Base-by-base conservation (phyloP, 2,888 invertebrate genomes). In the Lamellibrachia columna region DNA sequence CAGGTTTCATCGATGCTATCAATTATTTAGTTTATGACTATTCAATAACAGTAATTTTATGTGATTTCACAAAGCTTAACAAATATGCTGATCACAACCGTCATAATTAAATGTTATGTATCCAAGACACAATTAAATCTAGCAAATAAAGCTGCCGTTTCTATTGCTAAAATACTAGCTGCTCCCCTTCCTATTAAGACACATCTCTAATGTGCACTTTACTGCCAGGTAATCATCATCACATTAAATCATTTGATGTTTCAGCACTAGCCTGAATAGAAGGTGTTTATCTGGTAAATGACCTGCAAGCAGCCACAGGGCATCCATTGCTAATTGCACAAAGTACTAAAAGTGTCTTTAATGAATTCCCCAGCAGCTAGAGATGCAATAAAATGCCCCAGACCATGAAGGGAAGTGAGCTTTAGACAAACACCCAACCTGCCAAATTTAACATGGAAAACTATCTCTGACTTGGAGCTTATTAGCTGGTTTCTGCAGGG, bases 161-260 rank as follows among this genome's bases (percentile, higher is more conserved):
- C 22, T 75, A 75, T 75, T 22, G 22, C 75, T 75, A 75, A 75
- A 75, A 11, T 75, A 75, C 22, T 22, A 75, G 75, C 22, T 75
- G n/a, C 75, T 75, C n/a, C 22, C 75, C 40, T 40, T 75, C 22
- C 22, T 75, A 75, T 75, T 75, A 75, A 75, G 75, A 75, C 75
- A 75, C 75, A 75, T 55, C 55, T 55, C 75, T 75, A 22, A 75
- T 22, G 22, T 11, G 75, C n/a, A 75, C 75, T 75, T 75, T 75
- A 75, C 75, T 22, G 15, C 75, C 75, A 75, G 6, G 22, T n/a
- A 75, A 75, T 75, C 75, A 75, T 75, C 75, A 75, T 75, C 75
- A 75, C 75, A 75, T 22, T 75, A 75, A 75, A 75, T 75, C 75
- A 75, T 75, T 75, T 75, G 75, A 75, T 75, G 75, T 75, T 75